A percentile compares a stretch with the other conserved stretches of the same genome.
phyloP scores from a whole-genome alignment of 2,113 vertebrate species.

The Nycticorax nycticorax region DNA sequence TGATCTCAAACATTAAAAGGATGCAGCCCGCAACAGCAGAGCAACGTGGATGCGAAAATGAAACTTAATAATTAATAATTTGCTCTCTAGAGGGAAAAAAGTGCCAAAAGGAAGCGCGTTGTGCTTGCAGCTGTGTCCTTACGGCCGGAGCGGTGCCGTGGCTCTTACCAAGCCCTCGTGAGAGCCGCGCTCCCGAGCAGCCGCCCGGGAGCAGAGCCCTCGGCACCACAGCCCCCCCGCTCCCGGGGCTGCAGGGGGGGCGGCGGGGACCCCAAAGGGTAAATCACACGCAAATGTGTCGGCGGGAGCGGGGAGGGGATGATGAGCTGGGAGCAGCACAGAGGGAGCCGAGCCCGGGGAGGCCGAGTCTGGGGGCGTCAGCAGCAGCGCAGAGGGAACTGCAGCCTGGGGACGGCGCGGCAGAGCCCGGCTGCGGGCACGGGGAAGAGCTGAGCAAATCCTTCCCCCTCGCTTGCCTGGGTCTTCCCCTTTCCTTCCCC shows the following conservation, averaged over 20 bases:
- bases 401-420: background rate
- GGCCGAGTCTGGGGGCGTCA: background rate
- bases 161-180: background rate
- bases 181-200: background rate
- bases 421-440: background rate
- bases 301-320: background rate
- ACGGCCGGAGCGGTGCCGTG: background rate
- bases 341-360: background rate
- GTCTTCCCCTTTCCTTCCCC: too few relatives aligned
- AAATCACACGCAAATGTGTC: background rate
- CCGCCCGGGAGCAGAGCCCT: background rate
- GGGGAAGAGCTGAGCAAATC: background rate
- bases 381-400: background rate
- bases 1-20: background rate
- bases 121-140: background rate
- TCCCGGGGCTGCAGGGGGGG: background rate
- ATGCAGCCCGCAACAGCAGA: background rate
- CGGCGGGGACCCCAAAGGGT: accelerated
- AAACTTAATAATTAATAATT: conserved; percentile 19
- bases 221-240: accelerated
- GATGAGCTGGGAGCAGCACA: background rate
- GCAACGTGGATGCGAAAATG: background rate
- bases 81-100: background rate
- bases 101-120: background rate
- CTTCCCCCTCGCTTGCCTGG: background rate